phyloP scores from a whole-genome alignment of 1,140 invertebrate species.

The Drosophila pseudoobscura region DNA sequence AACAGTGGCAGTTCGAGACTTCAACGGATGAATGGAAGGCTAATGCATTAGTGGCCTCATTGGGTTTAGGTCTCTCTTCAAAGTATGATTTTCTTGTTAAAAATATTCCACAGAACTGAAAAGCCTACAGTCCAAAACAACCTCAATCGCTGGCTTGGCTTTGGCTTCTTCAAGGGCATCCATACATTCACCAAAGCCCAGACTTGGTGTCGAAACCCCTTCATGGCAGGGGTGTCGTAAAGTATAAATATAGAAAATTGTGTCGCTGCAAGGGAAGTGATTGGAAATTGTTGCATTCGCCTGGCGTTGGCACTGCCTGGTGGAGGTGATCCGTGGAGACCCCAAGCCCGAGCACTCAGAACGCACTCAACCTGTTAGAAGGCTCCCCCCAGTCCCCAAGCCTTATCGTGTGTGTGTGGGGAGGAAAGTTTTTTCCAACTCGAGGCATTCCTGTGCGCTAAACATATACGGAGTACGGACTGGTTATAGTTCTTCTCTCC shows the following conservation, averaged over 20 bases:
- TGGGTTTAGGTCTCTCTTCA: too few species aligned
- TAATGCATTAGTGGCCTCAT: too few species aligned
- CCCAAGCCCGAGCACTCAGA: slow-evolving; percentile 56
- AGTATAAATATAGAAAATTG: slow-evolving; percentile 79
- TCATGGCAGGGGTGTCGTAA: slow-evolving; percentile 52
- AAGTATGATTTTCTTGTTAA: too few species aligned
- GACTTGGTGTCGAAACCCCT: neutral
- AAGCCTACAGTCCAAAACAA: too few species aligned
- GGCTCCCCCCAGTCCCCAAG: slow-evolving; percentile 12
- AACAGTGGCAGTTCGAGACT: too few species aligned
- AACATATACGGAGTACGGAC: slow-evolving; percentile 33
- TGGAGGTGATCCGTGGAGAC: slow-evolving; percentile 22
- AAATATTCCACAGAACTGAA: too few species aligned
- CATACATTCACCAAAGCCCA: too few species aligned
- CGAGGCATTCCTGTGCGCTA: slow-evolving; percentile 41
- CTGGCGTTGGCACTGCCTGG: slow-evolving; percentile 37
- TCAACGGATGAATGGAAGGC: too few species aligned
- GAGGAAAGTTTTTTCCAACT: slow-evolving; percentile 50
- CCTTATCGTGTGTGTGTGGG: slow-evolving; percentile 32
- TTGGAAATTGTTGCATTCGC: slow-evolving; percentile 77
- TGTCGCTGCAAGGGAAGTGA: slow-evolving; percentile 80
- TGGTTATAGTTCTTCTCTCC: slow-evolving; percentile 39
- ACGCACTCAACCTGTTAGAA: slow-evolving; percentile 26
- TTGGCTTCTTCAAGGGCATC: too few species aligned
- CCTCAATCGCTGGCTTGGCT: too few species aligned